Evolutionary conservation across 2,888 invertebrate genomes (phyloP), one percentile per base, ranked within the genome.

Genomic region (Fragum sueziense): DNA sequence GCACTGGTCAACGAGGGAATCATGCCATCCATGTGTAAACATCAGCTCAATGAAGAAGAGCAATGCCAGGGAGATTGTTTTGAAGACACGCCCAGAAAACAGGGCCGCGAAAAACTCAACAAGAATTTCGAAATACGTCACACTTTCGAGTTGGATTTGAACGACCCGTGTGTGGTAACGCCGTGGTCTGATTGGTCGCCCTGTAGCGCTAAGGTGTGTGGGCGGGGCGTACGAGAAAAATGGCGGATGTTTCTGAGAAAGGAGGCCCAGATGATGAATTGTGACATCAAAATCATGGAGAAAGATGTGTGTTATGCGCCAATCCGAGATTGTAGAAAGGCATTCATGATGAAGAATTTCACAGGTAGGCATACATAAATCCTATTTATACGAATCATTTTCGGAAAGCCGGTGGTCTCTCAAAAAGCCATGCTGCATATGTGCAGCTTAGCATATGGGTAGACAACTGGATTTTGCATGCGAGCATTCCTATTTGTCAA

Each of bases 121-220:
- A 84, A 87, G n/a, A 87, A 87, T 68, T 90, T 90, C 80, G 86
- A 88, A 69, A 88, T 91, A 52, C 81, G 87, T 11, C 89, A 89
- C 57, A 87, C 87, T 11, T 83, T 79, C 17, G 67, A 71, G 33
- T 52, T 86, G 1, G 88, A 90, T 70, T 80, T 86, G 20, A 78
- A 81, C 14, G 89, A 93, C 74, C 89, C 91, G 54, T 94, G 94
- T 88, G 94, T 95, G 88, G 94, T 97, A 89, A 95, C 96, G 1
- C 95, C 95, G 59, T 98, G 98, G 98, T 95, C 96, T 34, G 95
- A 95, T 68, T 98, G 97, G 97, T 95, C 96, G 33, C 94, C 95
- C 0, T 98, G 98, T 93, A 97, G 95, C 90, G 96, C 95, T 4
- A 82, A 73, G 29, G 94, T 95, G 25, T 98, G 98, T 93, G 98